Evolutionary conservation across 2,113 vertebrate genomes (phyloP).

Genomic region (Sinocyclocheilus anophthalmus): DNA sequence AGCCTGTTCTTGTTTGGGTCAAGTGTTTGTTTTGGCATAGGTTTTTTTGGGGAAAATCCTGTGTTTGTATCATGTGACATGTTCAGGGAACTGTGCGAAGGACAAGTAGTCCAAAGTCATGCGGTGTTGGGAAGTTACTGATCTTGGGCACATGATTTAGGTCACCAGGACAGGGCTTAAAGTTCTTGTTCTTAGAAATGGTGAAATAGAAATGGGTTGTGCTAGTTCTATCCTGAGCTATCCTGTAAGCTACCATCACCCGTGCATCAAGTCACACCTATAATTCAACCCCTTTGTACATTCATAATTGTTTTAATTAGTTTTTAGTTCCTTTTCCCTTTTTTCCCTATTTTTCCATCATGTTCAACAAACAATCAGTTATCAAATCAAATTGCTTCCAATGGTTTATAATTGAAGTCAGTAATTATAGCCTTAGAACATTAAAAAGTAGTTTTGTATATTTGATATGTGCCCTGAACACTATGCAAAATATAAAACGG

Average conservation of each 20-base stretch:
- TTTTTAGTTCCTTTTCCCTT: conserved; percentile 36
- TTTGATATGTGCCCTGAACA: conserved; percentile 53
- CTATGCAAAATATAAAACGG: conserved; percentile 52
- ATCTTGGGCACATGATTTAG: conserved; percentile 31
- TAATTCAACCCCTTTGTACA: conserved; percentile 51
- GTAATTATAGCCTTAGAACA: conserved; percentile 63
- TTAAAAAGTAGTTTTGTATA: conserved; percentile 56
- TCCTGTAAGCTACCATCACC: conserved; percentile 12
- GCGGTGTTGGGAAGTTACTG: conserved; percentile 4
- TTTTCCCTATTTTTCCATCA: conserved; percentile 54
- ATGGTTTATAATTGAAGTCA: conserved; percentile 59
- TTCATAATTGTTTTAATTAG: conserved; percentile 58
- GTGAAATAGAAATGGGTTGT: neutral
- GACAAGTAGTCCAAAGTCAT: conserved; percentile 36
- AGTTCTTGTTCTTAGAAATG: conserved; percentile 4
- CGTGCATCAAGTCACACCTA: conserved; percentile 38
- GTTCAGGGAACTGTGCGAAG: conserved; percentile 18
- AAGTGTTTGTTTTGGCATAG: conserved; percentile 39
- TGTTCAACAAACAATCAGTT: conserved; percentile 56
- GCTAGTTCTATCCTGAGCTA: conserved; percentile 6
- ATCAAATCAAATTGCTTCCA: conserved; percentile 57
- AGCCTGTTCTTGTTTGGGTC: neutral
- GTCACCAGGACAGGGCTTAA: conserved; percentile 32
- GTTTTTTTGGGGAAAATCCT: neutral
- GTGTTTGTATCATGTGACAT: conserved; percentile 27